Percentiles rank a stretch among this genome's conserved stretches.
phyloP scores from a whole-genome alignment of 1,140 invertebrate genomes.

The Idris sp. region DNA sequence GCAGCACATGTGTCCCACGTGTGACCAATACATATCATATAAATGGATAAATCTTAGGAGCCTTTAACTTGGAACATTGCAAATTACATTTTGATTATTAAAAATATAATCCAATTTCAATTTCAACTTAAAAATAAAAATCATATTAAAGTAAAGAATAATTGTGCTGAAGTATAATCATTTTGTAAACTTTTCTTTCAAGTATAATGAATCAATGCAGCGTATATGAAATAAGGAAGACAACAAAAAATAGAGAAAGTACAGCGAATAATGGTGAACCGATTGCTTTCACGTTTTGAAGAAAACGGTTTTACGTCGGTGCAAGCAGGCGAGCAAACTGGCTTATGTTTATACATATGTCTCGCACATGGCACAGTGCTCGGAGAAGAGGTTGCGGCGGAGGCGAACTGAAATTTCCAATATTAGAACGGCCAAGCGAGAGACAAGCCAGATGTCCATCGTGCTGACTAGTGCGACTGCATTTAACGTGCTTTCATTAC shows the following conservation, averaged over 20 bases:
- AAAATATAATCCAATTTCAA: too few relatives aligned
- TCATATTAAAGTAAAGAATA: too few relatives aligned
- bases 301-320: constrained; percentile 58
- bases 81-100: constrained; percentile 30
- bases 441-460: constrained; percentile 76
- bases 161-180: too few relatives aligned
- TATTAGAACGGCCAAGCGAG: constrained; percentile 75
- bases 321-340: constrained; percentile 58
- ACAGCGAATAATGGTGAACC: constrained; percentile 59
- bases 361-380: constrained; percentile 73
- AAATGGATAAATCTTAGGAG: constrained; percentile 43
- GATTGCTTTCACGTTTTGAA: constrained; percentile 58
- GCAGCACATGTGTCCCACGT: constrained; percentile 48
- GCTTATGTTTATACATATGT: constrained; percentile 78
- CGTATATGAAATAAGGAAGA: constrained; percentile 15
- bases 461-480: constrained; percentile 65
- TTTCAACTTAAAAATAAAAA: too few relatives aligned
- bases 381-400: constrained; percentile 63
- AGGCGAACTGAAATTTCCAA: constrained; percentile 74
- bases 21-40: constrained; percentile 52
- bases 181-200: too few relatives aligned
- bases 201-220: constrained; percentile 27
- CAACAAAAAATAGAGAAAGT: constrained; percentile 32
- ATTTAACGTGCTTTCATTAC: constrained; percentile 73
- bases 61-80: constrained; percentile 29